These are phyloP conservation scores for Apoderus coryli DNA, from an alignment of 2,888 invertebrate species.

Conservation along the genomic window DNA sequence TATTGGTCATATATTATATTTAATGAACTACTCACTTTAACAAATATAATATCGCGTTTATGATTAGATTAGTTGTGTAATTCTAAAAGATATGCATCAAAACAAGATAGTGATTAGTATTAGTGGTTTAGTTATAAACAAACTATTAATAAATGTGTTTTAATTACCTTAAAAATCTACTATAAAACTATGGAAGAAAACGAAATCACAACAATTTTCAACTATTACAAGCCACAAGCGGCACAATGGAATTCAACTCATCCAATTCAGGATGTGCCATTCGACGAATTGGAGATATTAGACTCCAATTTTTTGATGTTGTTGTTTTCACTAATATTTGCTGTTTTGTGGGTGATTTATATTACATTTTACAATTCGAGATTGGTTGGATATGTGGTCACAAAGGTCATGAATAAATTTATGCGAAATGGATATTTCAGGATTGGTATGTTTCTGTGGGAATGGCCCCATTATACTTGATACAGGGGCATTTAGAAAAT, in stretches of 20 bases:
- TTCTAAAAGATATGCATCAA: too few species aligned
- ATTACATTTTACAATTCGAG: conserved; percentile 91
- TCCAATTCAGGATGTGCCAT: conserved; percentile 20
- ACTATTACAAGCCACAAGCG: conserved; percentile 20
- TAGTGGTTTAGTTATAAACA: too few species aligned
- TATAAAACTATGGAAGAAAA: too few species aligned
- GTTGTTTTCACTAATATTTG: conserved; percentile 66
- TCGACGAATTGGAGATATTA: conserved; percentile 59
- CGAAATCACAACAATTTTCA: conserved; percentile 15
- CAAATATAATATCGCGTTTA: too few species aligned
- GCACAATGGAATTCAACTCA: conserved; percentile 21
- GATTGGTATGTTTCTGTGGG: conserved; percentile 57
- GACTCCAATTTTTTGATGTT: conserved; percentile 66
- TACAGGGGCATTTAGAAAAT: too few species aligned
- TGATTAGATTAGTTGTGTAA: too few species aligned
- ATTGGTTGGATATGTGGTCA: conserved; percentile 78
- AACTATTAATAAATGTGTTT: too few species aligned
- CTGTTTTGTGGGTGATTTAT: conserved; percentile 85
- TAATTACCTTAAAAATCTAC: too few species aligned
- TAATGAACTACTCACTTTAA: too few species aligned
- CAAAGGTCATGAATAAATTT: conserved; percentile 73
- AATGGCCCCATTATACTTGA: too few species aligned
- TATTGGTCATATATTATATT: too few species aligned
- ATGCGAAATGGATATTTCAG: conserved; percentile 77
- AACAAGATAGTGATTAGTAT: too few species aligned